Percentiles rank a stretch among this genome's conserved stretches.
Conservation (phyloP, 2,888 invertebrate species). For the Candidula unifasciata region DNA sequence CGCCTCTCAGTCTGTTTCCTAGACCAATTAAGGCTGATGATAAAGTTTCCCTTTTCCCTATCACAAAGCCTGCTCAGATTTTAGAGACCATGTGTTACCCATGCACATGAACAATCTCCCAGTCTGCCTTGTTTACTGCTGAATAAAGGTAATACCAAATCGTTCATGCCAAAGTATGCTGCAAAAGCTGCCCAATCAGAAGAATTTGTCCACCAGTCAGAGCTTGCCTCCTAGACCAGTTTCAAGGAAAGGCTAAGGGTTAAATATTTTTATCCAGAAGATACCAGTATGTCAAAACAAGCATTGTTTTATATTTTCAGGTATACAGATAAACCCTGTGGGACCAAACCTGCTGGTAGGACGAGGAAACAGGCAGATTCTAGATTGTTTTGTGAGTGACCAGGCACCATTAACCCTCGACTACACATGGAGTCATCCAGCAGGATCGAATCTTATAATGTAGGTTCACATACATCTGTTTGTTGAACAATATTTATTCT, state of each 20-base stretch:
- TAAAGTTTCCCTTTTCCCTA: too few species aligned
- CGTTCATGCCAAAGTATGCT: not conserved
- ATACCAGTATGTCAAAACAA: not conserved
- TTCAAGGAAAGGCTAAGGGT: not conserved
- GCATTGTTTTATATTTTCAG: slow-evolving; percentile 11
- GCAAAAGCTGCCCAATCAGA: not conserved
- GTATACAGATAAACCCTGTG: slow-evolving; percentile 23
- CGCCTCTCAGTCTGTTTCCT: too few species aligned
- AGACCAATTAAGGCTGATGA: too few species aligned
- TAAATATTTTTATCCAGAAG: not conserved
- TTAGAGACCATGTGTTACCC: too few species aligned
- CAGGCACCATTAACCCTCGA: not conserved
- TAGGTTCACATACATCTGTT: not conserved
- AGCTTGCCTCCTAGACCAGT: not conserved
- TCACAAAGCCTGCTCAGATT: too few species aligned
- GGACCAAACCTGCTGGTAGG: not conserved
- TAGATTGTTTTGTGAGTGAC: slow-evolving; percentile 1
- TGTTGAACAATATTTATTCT: too few species aligned
- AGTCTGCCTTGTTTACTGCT: too few species aligned
- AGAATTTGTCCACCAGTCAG: too few species aligned
- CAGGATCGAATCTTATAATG: not conserved
- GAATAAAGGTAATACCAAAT: too few species aligned
- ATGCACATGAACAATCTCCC: too few species aligned
- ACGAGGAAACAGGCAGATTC: not conserved
- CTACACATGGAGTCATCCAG: not conserved